A percentile compares a stretch with the other conserved stretches of the same genome.
phyloP scores from a whole-genome alignment of 92 coral and sea anemone genomes.

The Zoanthus sociatus region DNA sequence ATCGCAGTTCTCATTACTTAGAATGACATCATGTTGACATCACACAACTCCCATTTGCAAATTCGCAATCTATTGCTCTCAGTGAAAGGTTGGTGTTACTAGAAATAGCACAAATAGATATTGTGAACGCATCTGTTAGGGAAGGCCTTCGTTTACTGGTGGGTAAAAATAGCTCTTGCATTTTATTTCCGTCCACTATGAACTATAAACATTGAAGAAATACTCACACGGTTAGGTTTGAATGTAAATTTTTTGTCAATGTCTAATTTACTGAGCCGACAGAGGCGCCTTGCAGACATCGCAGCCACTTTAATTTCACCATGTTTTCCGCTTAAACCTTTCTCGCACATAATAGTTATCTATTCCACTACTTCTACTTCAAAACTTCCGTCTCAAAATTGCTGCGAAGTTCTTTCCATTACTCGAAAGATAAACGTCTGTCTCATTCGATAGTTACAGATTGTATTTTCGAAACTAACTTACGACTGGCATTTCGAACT shows the following conservation, averaged over 20 bases:
- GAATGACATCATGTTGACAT: slow-evolving; percentile 92
- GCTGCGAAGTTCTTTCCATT: slow-evolving; percentile 33
- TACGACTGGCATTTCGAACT: slow-evolving; percentile 14
- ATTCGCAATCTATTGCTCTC: slow-evolving; percentile 77
- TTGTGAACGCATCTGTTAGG: slow-evolving; percentile 99
- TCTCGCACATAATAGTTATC: slow-evolving; percentile 45
- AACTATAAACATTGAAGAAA: slow-evolving; percentile 90
- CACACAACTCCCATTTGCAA: slow-evolving; percentile 92
- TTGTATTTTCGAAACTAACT: slow-evolving; percentile 21
- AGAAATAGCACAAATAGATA: slow-evolving; percentile 95
- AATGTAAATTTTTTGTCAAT: slow-evolving; percentile 16
- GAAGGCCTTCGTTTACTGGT: slow-evolving; percentile 91
- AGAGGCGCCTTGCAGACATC: slow-evolving; percentile 21
- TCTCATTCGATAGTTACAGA: slow-evolving; percentile 15
- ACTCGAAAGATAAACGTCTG: background rate
- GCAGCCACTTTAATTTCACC: slow-evolving; percentile 50
- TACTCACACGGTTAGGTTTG: slow-evolving; percentile 56
- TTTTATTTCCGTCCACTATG: slow-evolving; percentile 99
- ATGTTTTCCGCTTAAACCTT: slow-evolving; percentile 59
- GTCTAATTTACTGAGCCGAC: background rate
- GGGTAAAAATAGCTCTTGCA: slow-evolving; percentile 99
- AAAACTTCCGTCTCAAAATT: slow-evolving; percentile 60
- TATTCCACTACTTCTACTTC: slow-evolving; percentile 47
- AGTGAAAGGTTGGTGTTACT: slow-evolving; percentile 82
- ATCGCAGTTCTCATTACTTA: slow-evolving; percentile 71